Conservation (phyloP, 2,888 invertebrate genomes). For the Eulithis prunata region DNA sequence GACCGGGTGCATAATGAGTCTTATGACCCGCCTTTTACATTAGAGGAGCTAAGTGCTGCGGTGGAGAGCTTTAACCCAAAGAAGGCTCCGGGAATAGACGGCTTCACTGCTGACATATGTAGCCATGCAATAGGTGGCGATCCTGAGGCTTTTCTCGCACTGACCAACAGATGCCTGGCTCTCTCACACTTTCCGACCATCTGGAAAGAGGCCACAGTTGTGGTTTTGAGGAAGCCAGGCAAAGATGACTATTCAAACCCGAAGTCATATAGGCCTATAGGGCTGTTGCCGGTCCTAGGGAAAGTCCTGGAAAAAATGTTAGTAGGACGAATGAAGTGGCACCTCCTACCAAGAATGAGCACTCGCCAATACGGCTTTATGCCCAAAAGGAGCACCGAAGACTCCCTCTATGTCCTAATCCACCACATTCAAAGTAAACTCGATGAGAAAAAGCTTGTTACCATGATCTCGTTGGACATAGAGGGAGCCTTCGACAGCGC, state of each 20-base stretch:
- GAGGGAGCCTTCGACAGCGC: background rate
- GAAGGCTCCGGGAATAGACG: background rate
- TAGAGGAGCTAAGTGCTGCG: background rate
- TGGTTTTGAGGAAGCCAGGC: background rate
- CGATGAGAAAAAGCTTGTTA: background rate
- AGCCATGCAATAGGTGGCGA: background rate
- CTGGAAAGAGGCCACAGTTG: background rate
- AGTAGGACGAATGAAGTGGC: background rate
- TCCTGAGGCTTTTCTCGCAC: background rate
- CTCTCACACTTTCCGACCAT: background rate
- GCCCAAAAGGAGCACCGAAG: constrained; percentile 18
- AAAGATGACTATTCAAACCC: background rate
- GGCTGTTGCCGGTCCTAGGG: background rate
- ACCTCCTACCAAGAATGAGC: background rate
- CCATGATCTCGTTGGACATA: background rate
- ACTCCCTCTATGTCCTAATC: constrained; percentile 16
- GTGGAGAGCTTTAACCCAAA: background rate
- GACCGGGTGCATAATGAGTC: too few relatives aligned
- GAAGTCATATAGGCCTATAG: too few relatives aligned
- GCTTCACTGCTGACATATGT: background rate
- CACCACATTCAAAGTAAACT: background rate
- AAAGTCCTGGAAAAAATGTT: background rate
- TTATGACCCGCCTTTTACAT: background rate
- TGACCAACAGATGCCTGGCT: background rate
- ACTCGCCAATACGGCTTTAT: constrained; percentile 12